Conservation (phyloP, 2,888 invertebrate genomes). For the Philereme transversata region DNA sequence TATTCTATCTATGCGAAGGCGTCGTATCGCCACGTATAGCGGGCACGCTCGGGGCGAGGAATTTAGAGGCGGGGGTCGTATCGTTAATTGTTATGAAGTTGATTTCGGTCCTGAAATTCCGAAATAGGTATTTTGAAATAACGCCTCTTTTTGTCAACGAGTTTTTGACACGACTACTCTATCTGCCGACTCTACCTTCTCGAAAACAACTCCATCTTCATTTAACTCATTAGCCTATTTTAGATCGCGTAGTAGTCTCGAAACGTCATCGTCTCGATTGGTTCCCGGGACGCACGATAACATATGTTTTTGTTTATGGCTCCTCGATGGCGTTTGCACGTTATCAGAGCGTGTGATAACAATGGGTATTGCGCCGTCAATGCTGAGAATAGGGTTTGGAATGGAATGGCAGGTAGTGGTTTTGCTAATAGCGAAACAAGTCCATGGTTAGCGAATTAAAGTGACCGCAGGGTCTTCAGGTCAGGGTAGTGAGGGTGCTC, state of each 20-base stretch:
- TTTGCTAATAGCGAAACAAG: conserved; percentile 61
- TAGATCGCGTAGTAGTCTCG: conserved; percentile 27
- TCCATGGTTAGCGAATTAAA: conserved; percentile 67
- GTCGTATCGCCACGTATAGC: conserved; percentile 82
- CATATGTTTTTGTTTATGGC: conserved; percentile 58
- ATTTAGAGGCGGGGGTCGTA: conserved; percentile 84
- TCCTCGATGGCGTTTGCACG: conserved; percentile 51
- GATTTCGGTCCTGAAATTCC: conserved; percentile 84
- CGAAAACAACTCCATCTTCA: conserved; percentile 8
- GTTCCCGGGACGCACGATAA: conserved; percentile 41
- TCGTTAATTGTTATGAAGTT: conserved; percentile 85
- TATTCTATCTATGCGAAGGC: conserved; percentile 85
- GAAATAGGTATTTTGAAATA: conserved; percentile 82
- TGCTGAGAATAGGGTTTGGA: conserved; percentile 51
- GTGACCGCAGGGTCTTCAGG: conserved; percentile 61
- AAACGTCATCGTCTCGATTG: conserved; percentile 34
- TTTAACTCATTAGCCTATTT: conserved; percentile 36
- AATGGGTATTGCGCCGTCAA: conserved; percentile 57
- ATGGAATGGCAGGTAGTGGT: conserved; percentile 42
- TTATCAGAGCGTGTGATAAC: conserved; percentile 76
- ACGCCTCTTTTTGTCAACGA: conserved; percentile 72
- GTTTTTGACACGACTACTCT: conserved; percentile 44
- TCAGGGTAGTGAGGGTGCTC: conserved; percentile 54
- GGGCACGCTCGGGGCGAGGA: conserved; percentile 84
- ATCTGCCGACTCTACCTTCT: conserved; percentile 24